A percentile compares a stretch with the other conserved stretches of the same genome.
Evolutionary conservation across 2,113 vertebrate genomes (phyloP).

Genomic region (Syngnathoides biaculeatus): DNA sequence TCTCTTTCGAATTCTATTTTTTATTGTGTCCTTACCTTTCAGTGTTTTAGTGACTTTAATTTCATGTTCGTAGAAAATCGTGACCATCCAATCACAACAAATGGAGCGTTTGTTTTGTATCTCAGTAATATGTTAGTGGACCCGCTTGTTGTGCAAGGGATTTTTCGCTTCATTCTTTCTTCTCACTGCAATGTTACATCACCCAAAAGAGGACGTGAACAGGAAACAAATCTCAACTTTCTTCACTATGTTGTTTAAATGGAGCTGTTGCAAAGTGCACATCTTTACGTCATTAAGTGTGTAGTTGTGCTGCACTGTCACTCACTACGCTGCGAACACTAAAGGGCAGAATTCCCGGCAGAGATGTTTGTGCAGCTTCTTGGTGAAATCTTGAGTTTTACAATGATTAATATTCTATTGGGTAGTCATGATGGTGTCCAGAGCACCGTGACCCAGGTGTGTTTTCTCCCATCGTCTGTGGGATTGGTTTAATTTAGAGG

Average conservation of each 20-base stretch:
- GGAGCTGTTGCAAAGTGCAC: slow-evolving; percentile 33
- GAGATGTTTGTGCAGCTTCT: slow-evolving; percentile 39
- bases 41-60: slow-evolving; percentile 2
- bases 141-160: not conserved
- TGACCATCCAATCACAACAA: slow-evolving; percentile 16
- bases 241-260: slow-evolving; percentile 21
- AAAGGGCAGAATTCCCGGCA: slow-evolving; percentile 37
- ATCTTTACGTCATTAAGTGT: slow-evolving; percentile 34
- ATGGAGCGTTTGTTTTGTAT: slow-evolving; percentile 60
- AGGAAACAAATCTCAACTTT: slow-evolving; percentile 44
- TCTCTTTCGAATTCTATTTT: not conserved
- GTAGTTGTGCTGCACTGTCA: slow-evolving; percentile 21
- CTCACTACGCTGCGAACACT: slow-evolving; percentile 17
- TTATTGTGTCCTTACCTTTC: not conserved
- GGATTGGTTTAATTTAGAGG: slow-evolving; percentile 66
- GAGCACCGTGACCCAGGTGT: slow-evolving; percentile 41
- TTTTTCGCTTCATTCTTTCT: not conserved
- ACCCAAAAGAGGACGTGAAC: not conserved
- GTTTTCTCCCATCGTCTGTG: slow-evolving; percentile 52
- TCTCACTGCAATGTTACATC: not conserved
- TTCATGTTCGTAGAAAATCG: not conserved
- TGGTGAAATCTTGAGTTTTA: slow-evolving; percentile 46
- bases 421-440: slow-evolving; percentile 44
- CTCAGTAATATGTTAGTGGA: slow-evolving; percentile 67
- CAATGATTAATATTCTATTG: slow-evolving; percentile 34